These are phyloP conservation scores for Luidia sarsii DNA, from an alignment of 53 echinoderm and acorn worm species.

Conservation along the genomic window DNA sequence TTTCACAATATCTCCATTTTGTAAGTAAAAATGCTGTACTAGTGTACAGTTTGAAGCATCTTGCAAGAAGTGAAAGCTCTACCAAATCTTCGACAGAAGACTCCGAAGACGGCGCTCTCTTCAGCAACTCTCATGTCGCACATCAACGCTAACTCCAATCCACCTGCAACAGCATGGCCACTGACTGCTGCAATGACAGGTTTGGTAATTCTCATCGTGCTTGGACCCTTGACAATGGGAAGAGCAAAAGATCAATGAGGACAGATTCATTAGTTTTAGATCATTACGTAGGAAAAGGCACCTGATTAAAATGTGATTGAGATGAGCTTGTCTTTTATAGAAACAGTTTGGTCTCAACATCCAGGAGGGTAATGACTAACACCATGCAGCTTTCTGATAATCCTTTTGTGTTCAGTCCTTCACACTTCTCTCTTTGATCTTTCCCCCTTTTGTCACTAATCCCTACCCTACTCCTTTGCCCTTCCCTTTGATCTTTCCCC, in stretches of 20 bases:
- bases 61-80: constrained; percentile 15
- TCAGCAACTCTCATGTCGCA: constrained; percentile 95
- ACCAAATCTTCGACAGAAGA: constrained; percentile 96
- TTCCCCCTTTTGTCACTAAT: no score
- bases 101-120: constrained; percentile 78
- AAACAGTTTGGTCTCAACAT: no score
- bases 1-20: neutral
- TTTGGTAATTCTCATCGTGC: constrained; percentile 77
- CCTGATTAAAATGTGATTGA: neutral
- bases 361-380: no score
- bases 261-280: no score
- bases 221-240: no score
- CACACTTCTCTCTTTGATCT: no score
- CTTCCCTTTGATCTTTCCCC: no score
- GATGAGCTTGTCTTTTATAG: neutral
- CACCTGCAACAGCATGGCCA: constrained; percentile 96
- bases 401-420: no score
- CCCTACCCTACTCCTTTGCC: no score
- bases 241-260: no score
- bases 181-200: constrained; percentile 91
- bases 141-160: constrained; percentile 84
- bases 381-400: no score
- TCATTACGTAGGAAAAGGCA: no score
- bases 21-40: neutral
- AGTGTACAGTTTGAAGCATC: neutral